Percentiles rank a stretch among this genome's conserved stretches.
Conservation (phyloP, 2,797 vertebrate genomes). For the Urophycis tenuis region DNA sequence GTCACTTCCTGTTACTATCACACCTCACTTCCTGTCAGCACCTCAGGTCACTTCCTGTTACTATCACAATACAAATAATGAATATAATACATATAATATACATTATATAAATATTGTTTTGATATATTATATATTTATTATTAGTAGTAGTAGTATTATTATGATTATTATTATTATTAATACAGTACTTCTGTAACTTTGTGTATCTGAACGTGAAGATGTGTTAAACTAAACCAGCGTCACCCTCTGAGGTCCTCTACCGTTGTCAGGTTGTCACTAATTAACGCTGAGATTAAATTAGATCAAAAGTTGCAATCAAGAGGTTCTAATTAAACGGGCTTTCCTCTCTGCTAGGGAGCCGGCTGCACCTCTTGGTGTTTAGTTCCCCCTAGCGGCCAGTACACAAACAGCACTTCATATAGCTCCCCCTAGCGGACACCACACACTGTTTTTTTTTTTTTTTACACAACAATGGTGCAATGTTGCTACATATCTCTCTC, state of each 20-base stretch:
- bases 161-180: neutral
- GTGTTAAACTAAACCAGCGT: neutral
- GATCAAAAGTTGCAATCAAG: constrained; percentile 66
- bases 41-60: neutral
- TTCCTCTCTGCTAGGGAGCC: constrained; percentile 43
- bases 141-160: neutral
- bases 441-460: too few relatives aligned
- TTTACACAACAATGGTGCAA: too few relatives aligned
- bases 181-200: neutral
- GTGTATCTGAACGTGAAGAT: neutral
- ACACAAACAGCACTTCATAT: neutral
- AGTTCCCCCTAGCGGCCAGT: neutral
- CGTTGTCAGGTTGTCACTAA: constrained; percentile 43
- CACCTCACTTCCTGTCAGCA: too few relatives aligned
- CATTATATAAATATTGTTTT: neutral
- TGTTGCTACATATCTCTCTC: too few relatives aligned
- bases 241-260: neutral
- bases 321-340: constrained; percentile 69
- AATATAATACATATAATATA: neutral
- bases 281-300: constrained; percentile 67
- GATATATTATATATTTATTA: neutral
- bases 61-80: neutral
- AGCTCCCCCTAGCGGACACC: constrained; percentile 54
- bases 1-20: too few relatives aligned
- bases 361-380: neutral